Base-by-base conservation (phyloP, 2,113 vertebrate genomes). In the Dendropsophus ebraccatus region DNA sequence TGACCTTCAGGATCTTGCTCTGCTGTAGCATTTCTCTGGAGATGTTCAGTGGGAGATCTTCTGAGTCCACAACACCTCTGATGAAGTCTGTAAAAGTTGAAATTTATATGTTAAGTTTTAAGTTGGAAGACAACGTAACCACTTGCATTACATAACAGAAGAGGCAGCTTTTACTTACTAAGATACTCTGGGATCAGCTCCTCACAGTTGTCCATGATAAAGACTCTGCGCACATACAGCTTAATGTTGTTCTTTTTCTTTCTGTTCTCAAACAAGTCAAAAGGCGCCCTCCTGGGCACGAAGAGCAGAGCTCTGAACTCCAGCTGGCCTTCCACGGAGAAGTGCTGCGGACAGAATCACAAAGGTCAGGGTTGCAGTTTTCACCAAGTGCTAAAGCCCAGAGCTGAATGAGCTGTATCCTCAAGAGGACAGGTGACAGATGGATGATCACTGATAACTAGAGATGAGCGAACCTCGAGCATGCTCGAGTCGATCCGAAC, bases 191-290 rank as follows among this genome's bases (percentile, higher is more conserved):
- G 97, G 32, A 99, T 99, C 5, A 99, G 92, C 1, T 99, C 97
- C 6, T 99, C 97, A 0, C 98, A 99, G 91, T 99, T 99, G 89
- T 99, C 97, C 97, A 99, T 99, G 90, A 99, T 99, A 89, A 99
- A 99, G n/a, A 99, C 98, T 83, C 98, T 94, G 87, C 97, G 96
- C 4, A 99, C 98, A 0, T 99, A 99, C 16, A 99, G 84, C 90
- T 99, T 99, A 1, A 99, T 99, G 52, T 99, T 99, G 82, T 99
- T 99, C 87, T 96, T 99, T 85, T 97, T 99, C 92, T 98, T 99
- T 87, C 96, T 94, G 91, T 97, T 99, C 58, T 99, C 97, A 86
- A 99, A 99, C 0, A 99, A 92, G 86, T 99, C 98, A 0, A 99
- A 99, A 0, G 97, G 96, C 25, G 97, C 97, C 4, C 97, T 95